phyloP scores from a whole-genome alignment of 2,113 vertebrate genomes.

The Acrocephalus arundinaceus region DNA sequence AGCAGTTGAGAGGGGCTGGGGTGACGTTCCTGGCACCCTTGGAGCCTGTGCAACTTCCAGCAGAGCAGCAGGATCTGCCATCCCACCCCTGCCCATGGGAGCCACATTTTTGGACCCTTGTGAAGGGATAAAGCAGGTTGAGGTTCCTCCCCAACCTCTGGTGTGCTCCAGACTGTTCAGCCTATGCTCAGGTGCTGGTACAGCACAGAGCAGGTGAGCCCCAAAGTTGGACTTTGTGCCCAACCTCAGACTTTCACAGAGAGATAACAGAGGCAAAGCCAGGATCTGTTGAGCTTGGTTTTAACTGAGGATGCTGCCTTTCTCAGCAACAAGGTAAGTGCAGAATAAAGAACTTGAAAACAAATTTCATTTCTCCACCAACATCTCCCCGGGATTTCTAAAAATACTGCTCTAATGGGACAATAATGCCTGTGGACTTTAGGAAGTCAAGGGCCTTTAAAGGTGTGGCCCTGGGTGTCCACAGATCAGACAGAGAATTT shows the following conservation, averaged over 20 bases:
- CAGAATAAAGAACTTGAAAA: background rate
- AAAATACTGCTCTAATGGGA: background rate
- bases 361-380: background rate
- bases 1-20: background rate
- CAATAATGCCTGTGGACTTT: background rate
- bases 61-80: background rate
- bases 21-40: background rate
- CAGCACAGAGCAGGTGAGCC: background rate
- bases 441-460: background rate
- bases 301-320: background rate
- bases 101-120: background rate
- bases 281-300: background rate
- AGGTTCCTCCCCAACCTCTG: background rate
- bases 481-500: background rate
- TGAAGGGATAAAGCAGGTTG: background rate
- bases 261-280: background rate
- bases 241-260: background rate
- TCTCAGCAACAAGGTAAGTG: background rate
- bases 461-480: background rate
- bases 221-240: background rate
- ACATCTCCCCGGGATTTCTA: background rate
- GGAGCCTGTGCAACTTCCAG: background rate
- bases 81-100: accelerated
- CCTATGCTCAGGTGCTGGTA: background rate
- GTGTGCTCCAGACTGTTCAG: background rate